Evolutionary conservation across 2,113 vertebrate species (phyloP), one percentile per base, ranked within the genome.

Genomic region (Oryzias melastigma): DNA sequence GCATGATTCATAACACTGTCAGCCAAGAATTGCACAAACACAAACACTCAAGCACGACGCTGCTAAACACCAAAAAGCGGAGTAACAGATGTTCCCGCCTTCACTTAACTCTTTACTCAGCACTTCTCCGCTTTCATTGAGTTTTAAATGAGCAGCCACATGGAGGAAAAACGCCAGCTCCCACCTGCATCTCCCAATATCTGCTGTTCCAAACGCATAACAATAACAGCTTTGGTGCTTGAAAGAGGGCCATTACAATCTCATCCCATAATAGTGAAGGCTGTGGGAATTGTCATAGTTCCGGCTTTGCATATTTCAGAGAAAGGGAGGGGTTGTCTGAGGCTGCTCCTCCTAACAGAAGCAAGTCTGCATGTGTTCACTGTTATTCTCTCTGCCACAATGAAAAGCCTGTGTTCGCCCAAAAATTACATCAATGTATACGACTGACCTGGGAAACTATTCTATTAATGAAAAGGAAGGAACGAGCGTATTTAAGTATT

Each of bases 401-500:
- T 59, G 19, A n/a, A 47, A 24, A 76, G 54, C 18, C 48, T 18
- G 22, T 19, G 3, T 54, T 61, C 50, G 12, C 15, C 50, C 40
- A 43, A 57, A 76, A 45, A 69, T 50, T 24, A 50, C 18, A 81
- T 73, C 54, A 81, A 53, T 69, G 72, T 50, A 52, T 73, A 49
- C 67, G 62, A 71, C 55, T 57, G 75, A 90, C 67, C 66, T 62
- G 77, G 84, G 74, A 81, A 77, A 62, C 71, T 67, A 70, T 85
- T 86, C 69, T 85, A 83, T 87, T 86, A 90, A 82, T 85, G 68
- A 84, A 83, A 82, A 75, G 76, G 65, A 62, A 71, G 42, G 16
- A 62, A 54, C 58, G 51, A 67, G 48, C 55, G 48, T 75, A 75
- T 86, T 86, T 81, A 86, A 87, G 86, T 78, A 89, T 88, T 88